A percentile compares a stretch with the other conserved stretches of the same genome.
Conservation (phyloP, 92 coral and sea anemone species). For the Montipora capitata region DNA sequence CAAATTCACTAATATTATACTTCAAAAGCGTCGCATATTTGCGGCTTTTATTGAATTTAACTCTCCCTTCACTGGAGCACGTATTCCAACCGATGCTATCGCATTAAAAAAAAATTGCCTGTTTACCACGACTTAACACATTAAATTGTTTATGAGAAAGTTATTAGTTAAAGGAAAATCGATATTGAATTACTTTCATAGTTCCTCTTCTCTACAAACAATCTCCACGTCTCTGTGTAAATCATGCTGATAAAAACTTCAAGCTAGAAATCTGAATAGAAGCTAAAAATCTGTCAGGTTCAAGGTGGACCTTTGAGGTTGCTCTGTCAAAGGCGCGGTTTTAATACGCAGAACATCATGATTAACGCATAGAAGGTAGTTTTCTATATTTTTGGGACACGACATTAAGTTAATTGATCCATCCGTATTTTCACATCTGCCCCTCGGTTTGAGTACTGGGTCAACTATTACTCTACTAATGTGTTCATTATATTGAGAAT, state of each 20-base stretch:
- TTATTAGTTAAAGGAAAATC: slow-evolving; percentile 5
- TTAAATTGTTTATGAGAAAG: slow-evolving; percentile 48
- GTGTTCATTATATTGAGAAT: slow-evolving; percentile 50
- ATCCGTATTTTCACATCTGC: slow-evolving; percentile 27
- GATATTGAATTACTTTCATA: background rate
- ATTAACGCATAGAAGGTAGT: slow-evolving; percentile 30
- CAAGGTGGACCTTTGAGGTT: slow-evolving; percentile 3
- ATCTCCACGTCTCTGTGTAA: background rate
- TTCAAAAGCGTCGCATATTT: slow-evolving; percentile 19
- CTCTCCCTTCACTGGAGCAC: slow-evolving; percentile 11
- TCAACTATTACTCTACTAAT: slow-evolving; percentile 36
- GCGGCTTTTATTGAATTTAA: slow-evolving; percentile 27
- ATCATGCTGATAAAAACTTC: background rate
- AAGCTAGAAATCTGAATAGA: background rate
- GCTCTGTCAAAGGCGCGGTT: slow-evolving; percentile 53
- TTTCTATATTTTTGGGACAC: slow-evolving; percentile 37
- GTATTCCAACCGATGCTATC: slow-evolving; percentile 39
- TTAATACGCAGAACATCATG: background rate
- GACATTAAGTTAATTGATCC: slow-evolving; percentile 17
- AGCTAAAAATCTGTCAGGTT: background rate
- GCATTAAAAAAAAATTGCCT: background rate
- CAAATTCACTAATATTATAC: slow-evolving; percentile 11
- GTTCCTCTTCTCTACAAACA: background rate
- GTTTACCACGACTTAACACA: slow-evolving; percentile 25
- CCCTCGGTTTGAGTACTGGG: slow-evolving; percentile 24